These are phyloP conservation scores for Semicossyphus pulcher DNA, from an alignment of 2,113 vertebrate species.

Conservation along the genomic window DNA sequence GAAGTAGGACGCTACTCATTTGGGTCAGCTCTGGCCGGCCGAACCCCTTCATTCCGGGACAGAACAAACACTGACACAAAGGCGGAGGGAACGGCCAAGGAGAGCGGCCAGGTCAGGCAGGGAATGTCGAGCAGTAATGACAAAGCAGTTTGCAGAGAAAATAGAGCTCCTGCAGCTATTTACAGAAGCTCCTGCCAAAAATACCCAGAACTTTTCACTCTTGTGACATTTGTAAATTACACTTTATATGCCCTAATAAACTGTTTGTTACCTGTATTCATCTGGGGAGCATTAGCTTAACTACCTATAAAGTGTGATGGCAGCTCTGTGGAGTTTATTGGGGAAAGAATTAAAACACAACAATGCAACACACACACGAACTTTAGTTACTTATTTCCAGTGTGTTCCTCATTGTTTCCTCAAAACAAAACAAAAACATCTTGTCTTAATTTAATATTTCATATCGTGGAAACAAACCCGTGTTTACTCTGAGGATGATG, in stretches of 20 bases:
- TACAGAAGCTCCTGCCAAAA: slow-evolving; percentile 52
- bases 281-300: slow-evolving; percentile 67
- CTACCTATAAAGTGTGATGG: slow-evolving; percentile 62
- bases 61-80: slow-evolving; percentile 77
- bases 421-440: slow-evolving; percentile 32
- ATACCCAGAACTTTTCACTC: slow-evolving; percentile 50
- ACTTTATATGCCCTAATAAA: slow-evolving; percentile 69
- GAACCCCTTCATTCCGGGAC: slow-evolving; percentile 77
- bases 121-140: slow-evolving; percentile 74
- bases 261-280: slow-evolving; percentile 63
- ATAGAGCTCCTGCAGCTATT: slow-evolving; percentile 61
- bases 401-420: slow-evolving; percentile 49
- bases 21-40: slow-evolving; percentile 75
- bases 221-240: slow-evolving; percentile 65
- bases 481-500: slow-evolving; percentile 22
- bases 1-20: slow-evolving; percentile 79
- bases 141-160: slow-evolving; percentile 72
- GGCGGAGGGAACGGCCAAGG: slow-evolving; percentile 62
- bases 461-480: slow-evolving; percentile 37
- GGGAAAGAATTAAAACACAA: slow-evolving; percentile 68
- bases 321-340: slow-evolving; percentile 65
- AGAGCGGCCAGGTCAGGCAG: slow-evolving; percentile 68
- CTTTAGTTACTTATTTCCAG: slow-evolving; percentile 34
- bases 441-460: slow-evolving; percentile 44
- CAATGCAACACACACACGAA: slow-evolving; percentile 30